Evolutionary conservation across 1,140 invertebrate species (phyloP).

Genomic region (Drosophila murphyi): DNA sequence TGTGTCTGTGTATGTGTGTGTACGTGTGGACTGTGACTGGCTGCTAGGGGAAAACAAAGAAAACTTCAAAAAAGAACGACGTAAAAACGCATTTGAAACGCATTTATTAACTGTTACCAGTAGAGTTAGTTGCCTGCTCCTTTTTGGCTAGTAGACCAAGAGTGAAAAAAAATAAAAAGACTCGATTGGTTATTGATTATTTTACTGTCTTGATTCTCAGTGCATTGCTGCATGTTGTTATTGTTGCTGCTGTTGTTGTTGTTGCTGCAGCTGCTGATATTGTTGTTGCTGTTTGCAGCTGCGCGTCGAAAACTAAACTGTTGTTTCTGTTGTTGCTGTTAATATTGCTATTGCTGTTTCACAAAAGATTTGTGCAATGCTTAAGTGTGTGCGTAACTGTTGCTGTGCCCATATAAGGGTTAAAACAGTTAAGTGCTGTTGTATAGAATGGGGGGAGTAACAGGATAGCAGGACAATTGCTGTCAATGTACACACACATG

Average conservation of each 20-base stretch:
- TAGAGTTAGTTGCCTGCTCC: constrained; percentile 22
- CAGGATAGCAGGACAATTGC: constrained; percentile 16
- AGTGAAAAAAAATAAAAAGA: constrained; percentile 30
- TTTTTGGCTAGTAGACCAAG: constrained; percentile 19
- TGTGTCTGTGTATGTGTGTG: constrained; percentile 36
- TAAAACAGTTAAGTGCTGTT: neutral
- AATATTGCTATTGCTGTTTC: constrained; percentile 34
- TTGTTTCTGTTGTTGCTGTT: constrained; percentile 36
- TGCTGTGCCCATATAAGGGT: constrained; percentile 52
- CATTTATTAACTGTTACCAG: constrained; percentile 43
- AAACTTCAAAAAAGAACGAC: constrained; percentile 80
- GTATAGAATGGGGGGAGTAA: neutral
- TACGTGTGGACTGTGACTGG: constrained; percentile 68
- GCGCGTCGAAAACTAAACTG: constrained; percentile 69
- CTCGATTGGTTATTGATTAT: constrained; percentile 74
- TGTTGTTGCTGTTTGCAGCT: constrained; percentile 51
- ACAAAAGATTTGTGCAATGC: constrained; percentile 21
- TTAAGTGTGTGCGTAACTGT: constrained; percentile 50
- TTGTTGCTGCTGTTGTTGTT: constrained; percentile 33
- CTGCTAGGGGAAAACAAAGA: constrained; percentile 76
- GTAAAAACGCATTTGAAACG: constrained; percentile 67
- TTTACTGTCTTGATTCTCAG: constrained; percentile 31
- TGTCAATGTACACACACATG: neutral
- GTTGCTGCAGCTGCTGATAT: constrained; percentile 2
- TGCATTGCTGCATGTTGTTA: constrained; percentile 67